These are phyloP conservation scores for Nephrotoma appendiculata DNA, from an alignment of 2,888 invertebrate genomes.

Conservation along the genomic window DNA sequence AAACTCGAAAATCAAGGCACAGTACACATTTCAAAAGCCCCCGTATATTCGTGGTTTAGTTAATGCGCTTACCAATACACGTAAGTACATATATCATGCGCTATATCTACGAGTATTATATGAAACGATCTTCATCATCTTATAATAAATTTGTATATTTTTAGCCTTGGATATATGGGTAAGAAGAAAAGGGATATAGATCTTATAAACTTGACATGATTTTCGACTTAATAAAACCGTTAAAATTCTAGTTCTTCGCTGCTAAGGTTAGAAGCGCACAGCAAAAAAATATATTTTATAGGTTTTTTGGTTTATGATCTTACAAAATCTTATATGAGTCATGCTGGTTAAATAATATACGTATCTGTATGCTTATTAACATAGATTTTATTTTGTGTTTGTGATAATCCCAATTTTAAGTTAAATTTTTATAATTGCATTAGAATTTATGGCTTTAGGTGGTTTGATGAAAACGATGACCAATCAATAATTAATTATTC, in stretches of 20 bases:
- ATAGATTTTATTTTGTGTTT: neutral
- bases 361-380: neutral
- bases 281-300: neutral
- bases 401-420: neutral
- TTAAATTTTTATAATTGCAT: neutral
- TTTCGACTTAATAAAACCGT: neutral
- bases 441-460: neutral
- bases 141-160: neutral
- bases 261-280: neutral
- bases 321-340: neutral
- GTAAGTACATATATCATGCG: neutral
- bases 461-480: neutral
- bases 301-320: neutral
- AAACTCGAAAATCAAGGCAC: neutral
- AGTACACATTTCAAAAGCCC: neutral
- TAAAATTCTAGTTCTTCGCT: neutral
- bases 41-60: neutral
- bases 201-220: neutral
- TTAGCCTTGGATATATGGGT: neutral
- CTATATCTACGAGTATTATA: neutral
- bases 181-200: neutral
- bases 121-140: neutral
- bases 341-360: neutral
- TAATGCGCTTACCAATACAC: neutral
- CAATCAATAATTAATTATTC: neutral